These are phyloP conservation scores for Ditula angustiorana DNA, from an alignment of 2,888 invertebrate genomes.

Conservation along the genomic window DNA sequence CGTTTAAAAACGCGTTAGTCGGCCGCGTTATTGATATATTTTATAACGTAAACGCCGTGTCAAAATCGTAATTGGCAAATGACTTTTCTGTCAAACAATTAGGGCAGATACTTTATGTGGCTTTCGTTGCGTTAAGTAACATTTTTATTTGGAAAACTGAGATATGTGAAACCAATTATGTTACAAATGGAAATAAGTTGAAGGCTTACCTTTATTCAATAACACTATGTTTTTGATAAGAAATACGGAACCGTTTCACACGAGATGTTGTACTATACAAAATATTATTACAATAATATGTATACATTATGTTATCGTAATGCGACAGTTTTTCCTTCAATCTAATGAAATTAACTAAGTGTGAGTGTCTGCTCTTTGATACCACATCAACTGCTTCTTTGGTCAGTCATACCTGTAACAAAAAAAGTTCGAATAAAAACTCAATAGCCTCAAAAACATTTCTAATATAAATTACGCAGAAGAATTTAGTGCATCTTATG, in stretches of 20 bases:
- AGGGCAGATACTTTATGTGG: conserved; percentile 20
- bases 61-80: conserved; percentile 23
- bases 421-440: conserved; percentile 4
- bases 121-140: conserved; percentile 15
- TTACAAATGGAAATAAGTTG: background rate
- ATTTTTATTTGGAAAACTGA: conserved; percentile 17
- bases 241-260: too few relatives aligned
- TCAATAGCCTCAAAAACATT: background rate
- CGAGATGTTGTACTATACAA: too few relatives aligned
- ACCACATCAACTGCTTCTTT: too few relatives aligned
- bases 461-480: too few relatives aligned
- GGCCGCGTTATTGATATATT: background rate
- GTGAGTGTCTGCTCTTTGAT: too few relatives aligned
- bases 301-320: too few relatives aligned
- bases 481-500: too few relatives aligned
- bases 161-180: conserved; percentile 5
- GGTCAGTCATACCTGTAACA: conserved; percentile 36
- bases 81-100: conserved; percentile 25
- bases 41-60: conserved; percentile 12
- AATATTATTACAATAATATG: too few relatives aligned
- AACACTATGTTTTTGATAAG: too few relatives aligned
- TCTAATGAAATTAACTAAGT: too few relatives aligned
- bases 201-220: conserved; percentile 16
- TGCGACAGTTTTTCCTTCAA: too few relatives aligned
- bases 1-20: background rate